Percentiles rank a stretch among this genome's conserved stretches.
These are phyloP conservation scores for Miniopterus natalensis DNA, from an alignment of 2,113 vertebrate species.

Conservation along the genomic window DNA sequence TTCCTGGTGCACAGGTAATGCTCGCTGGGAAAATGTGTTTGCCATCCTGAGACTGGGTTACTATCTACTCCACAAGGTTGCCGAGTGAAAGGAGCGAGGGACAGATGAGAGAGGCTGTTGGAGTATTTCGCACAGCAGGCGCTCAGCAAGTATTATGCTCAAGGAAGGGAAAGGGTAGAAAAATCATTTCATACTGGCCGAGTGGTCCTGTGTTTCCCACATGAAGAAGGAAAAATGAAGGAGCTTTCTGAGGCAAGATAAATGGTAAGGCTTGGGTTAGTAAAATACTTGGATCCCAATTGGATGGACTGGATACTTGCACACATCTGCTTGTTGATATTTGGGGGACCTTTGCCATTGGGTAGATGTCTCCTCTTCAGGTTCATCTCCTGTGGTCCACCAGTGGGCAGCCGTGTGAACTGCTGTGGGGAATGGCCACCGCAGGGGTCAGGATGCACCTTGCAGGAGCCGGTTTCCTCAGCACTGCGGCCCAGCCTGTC, in stretches of 20 bases:
- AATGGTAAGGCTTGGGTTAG: not conserved
- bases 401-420: not conserved
- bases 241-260: not conserved
- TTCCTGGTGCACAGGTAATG: not conserved
- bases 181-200: not conserved
- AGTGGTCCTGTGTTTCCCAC: not conserved
- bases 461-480: not conserved
- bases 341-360: not conserved
- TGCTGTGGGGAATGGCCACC: not conserved
- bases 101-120: not conserved
- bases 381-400: not conserved
- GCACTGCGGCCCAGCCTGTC: not conserved
- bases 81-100: not conserved
- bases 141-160: not conserved
- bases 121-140: not conserved
- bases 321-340: not conserved
- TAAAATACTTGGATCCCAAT: not conserved
- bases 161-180: not conserved
- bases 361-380: not conserved
- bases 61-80: not conserved
- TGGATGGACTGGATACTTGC: not conserved
- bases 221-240: slow-evolving; percentile 1
- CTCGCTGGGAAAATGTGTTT: not conserved
- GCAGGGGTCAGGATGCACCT: not conserved
- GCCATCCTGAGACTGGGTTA: not conserved